Conservation (phyloP, 2,888 invertebrate species). For the Xanthorhoe designata region DNA sequence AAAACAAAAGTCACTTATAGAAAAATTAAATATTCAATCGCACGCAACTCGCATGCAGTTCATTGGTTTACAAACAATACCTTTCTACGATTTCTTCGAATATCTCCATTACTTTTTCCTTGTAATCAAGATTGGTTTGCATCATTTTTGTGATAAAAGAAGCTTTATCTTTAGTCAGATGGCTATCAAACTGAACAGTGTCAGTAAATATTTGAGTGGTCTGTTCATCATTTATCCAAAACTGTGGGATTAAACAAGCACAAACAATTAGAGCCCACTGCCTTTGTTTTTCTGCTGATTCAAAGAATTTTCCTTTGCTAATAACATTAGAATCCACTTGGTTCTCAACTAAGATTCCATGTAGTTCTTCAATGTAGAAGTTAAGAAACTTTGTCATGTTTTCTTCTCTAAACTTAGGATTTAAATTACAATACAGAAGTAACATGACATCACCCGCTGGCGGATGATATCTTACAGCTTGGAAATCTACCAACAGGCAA, state of each 20-base stretch:
- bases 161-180: conserved; percentile 81
- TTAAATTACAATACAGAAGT: conserved; percentile 83
- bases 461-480: conserved; percentile 87
- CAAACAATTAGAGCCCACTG: conserved; percentile 84
- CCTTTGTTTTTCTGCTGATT: conserved; percentile 77
- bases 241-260: conserved; percentile 80
- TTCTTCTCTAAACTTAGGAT: conserved; percentile 75
- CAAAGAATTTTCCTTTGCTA: conserved; percentile 70
- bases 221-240: conserved; percentile 82
- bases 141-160: conserved; percentile 85
- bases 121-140: conserved; percentile 76
- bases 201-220: conserved; percentile 76
- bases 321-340: conserved; percentile 73
- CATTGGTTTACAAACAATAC: conserved; percentile 57
- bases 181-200: conserved; percentile 81
- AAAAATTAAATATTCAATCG: no score
- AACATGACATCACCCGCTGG: conserved; percentile 87
- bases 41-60: neutral
- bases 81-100: conserved; percentile 84
- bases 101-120: conserved; percentile 79
- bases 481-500: conserved; percentile 89
- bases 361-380: conserved; percentile 84
- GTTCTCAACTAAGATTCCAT: conserved; percentile 66
- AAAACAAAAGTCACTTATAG: neutral
- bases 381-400: conserved; percentile 79